Percentiles rank a stretch among this genome's conserved stretches.
Evolutionary conservation across 2,888 invertebrate species (phyloP).

Genomic region (Xylocampa areola): DNA sequence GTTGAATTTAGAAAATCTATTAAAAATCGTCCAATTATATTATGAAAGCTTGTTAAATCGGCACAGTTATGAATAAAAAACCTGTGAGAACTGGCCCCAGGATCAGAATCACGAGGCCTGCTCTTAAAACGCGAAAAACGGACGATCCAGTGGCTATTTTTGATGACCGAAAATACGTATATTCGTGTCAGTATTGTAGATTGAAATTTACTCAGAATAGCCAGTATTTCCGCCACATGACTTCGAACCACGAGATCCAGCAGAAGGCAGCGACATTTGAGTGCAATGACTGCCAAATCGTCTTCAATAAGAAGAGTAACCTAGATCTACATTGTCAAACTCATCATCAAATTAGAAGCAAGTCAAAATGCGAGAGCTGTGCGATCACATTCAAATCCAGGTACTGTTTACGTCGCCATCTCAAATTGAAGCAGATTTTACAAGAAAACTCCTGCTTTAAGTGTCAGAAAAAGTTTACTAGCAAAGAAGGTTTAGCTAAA

Average conservation of each 20-base stretch:
- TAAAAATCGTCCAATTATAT: conserved; percentile 39
- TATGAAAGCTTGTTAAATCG: conserved; percentile 50
- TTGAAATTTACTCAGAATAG: conserved; percentile 84
- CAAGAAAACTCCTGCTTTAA: conserved; percentile 81
- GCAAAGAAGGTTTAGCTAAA: conserved; percentile 76
- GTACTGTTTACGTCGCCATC: conserved; percentile 81
- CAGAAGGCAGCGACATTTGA: conserved; percentile 79
- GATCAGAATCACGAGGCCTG: conserved; percentile 79
- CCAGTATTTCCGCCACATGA: conserved; percentile 85
- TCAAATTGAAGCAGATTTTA: conserved; percentile 80
- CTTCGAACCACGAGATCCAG: conserved; percentile 80
- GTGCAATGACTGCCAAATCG: conserved; percentile 82
- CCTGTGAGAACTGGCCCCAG: conserved; percentile 78
- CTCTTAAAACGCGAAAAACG: conserved; percentile 65
- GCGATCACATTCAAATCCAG: conserved; percentile 84
- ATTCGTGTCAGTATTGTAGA: conserved; percentile 83
- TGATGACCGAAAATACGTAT: conserved; percentile 77
- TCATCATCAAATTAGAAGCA: conserved; percentile 78
- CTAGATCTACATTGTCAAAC: conserved; percentile 81
- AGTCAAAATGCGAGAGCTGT: conserved; percentile 82
- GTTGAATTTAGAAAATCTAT: conserved; percentile 53
- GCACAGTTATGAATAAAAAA: conserved; percentile 83
- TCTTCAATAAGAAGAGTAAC: conserved; percentile 78
- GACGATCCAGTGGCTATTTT: conserved; percentile 64
- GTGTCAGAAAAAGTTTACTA: conserved; percentile 83